Percentiles rank a stretch among this genome's conserved stretches.
phyloP scores from a whole-genome alignment of 2,113 vertebrate genomes.

The Phylloscopus whistleri region DNA sequence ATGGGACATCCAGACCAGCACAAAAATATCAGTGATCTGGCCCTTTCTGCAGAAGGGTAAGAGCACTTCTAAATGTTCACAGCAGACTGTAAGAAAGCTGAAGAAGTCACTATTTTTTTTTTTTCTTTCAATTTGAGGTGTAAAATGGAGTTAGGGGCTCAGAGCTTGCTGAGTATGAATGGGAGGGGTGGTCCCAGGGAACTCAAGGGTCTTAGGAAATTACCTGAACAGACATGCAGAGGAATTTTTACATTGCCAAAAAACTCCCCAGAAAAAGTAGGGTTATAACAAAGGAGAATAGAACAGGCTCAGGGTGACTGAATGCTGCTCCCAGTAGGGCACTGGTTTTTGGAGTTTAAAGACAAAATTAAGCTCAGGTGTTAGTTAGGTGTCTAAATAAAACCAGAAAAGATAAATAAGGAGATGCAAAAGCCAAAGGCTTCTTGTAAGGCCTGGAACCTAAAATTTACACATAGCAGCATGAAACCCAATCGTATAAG shows the following conservation, averaged over 20 bases:
- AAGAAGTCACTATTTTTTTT: background rate
- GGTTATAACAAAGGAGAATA: background rate
- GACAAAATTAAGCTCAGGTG: background rate
- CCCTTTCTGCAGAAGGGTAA: background rate
- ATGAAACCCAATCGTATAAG: background rate
- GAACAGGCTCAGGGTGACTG: background rate
- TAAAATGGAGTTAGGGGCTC: background rate
- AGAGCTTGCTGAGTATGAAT: background rate
- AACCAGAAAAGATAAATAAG: background rate
- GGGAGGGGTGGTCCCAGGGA: background rate
- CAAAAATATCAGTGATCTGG: background rate
- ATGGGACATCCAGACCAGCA: background rate
- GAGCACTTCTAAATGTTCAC: background rate
- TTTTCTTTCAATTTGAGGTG: background rate
- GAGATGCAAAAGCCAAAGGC: background rate
- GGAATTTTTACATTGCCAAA: background rate
- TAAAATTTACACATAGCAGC: background rate
- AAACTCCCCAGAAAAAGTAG: accelerated
- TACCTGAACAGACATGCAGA: background rate
- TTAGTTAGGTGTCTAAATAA: background rate
- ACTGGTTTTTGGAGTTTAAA: background rate
- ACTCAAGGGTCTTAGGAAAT: background rate
- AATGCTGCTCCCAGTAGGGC: background rate
- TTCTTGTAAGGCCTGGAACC: background rate
- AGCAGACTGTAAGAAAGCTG: background rate